These are phyloP conservation scores for Pocillopora meandrina DNA, from an alignment of 92 coral and sea anemone species.

Conservation along the genomic window DNA sequence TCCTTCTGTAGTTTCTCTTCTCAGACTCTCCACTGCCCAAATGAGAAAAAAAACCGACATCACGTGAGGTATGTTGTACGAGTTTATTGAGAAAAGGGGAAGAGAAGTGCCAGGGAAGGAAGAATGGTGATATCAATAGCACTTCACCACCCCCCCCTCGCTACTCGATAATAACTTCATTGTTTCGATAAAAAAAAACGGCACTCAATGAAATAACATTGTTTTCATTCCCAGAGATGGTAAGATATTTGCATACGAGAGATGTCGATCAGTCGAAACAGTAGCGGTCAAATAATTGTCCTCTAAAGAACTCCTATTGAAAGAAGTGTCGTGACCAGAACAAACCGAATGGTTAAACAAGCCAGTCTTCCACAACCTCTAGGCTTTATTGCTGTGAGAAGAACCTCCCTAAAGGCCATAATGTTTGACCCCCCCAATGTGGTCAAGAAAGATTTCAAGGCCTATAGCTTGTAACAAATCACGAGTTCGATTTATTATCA, in stretches of 20 bases:
- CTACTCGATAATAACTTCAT: neutral
- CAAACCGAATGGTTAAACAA: neutral
- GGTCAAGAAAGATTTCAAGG: neutral
- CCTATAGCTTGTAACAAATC: neutral
- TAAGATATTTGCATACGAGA: neutral
- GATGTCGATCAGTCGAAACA: neutral
- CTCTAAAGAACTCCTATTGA: neutral
- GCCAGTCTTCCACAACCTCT: neutral
- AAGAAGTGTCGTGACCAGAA: neutral
- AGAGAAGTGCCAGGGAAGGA: too few relatives aligned
- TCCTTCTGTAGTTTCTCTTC: conserved; percentile 71
- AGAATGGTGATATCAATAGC: too few relatives aligned
- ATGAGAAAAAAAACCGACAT: neutral
- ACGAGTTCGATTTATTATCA: neutral
- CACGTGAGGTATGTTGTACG: neutral
- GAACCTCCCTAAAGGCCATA: too few relatives aligned
- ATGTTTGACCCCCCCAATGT: too few relatives aligned
- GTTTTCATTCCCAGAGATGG: conserved; percentile 6
- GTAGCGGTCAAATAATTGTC: neutral
- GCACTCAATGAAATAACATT: neutral
- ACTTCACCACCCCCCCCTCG: too few relatives aligned
- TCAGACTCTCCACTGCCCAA: conserved; percentile 60
- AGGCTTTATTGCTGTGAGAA: too few relatives aligned
- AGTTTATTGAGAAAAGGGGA: too few relatives aligned
- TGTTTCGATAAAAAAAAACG: neutral